Percentiles rank a stretch among this genome's conserved stretches.
Conservation (phyloP, 2,888 invertebrate genomes). For the Ophion ventricosus region DNA sequence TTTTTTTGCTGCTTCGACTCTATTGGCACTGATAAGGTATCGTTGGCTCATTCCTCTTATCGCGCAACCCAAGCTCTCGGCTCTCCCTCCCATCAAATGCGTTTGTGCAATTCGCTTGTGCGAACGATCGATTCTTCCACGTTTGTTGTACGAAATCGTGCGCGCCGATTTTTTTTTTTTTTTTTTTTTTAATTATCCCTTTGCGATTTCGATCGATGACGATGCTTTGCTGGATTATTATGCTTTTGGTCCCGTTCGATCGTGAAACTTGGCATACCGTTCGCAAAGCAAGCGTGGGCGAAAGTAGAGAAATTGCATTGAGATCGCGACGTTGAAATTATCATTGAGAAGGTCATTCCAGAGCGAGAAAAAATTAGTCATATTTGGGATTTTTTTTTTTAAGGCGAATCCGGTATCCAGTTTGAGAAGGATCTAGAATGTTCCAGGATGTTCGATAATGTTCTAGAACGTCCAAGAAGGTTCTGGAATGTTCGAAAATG, state of each 20-base stretch:
- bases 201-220: constrained; percentile 12
- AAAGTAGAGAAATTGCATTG: constrained; percentile 12
- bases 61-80: background rate
- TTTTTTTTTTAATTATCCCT: too few species aligned
- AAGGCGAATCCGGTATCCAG: too few species aligned
- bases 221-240: background rate
- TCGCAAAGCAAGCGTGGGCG: background rate
- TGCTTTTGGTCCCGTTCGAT: background rate
- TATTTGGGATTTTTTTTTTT: too few species aligned
- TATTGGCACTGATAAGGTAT: constrained; percentile 34
- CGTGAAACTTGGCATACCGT: background rate
- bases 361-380: too few species aligned
- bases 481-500: too few species aligned
- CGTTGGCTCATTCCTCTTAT: constrained; percentile 40
- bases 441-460: too few species aligned
- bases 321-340: background rate
- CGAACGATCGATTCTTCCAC: constrained; percentile 33
- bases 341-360: too few species aligned
- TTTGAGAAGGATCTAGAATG: too few species aligned
- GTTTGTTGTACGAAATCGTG: constrained; percentile 1
- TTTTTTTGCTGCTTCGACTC: constrained; percentile 8
- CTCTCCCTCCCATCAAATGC: background rate
- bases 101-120: background rate
- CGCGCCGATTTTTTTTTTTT: background rate
- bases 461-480: too few species aligned